A percentile compares a stretch with the other conserved stretches of the same genome.
Conservation (phyloP, 2,113 vertebrate genomes). For the Gadus macrocephalus region DNA sequence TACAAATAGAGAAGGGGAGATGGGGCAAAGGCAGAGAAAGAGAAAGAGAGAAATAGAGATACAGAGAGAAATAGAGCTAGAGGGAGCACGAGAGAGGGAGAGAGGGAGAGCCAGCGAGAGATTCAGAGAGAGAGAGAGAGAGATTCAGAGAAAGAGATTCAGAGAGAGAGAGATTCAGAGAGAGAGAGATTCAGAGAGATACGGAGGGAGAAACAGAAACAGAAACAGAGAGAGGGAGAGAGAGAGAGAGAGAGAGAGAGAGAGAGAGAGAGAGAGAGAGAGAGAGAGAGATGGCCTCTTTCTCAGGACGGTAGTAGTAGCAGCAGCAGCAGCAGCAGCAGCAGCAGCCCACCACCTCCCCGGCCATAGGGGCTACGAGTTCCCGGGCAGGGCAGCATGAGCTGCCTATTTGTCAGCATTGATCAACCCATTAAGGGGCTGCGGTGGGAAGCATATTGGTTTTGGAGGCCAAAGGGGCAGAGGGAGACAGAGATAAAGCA, state of each 20-base stretch:
- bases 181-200: constrained; percentile 43
- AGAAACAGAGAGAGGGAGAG: constrained; percentile 19
- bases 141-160: not conserved
- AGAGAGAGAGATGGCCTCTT: constrained; percentile 51
- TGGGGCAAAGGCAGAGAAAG: constrained; percentile 15
- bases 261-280: constrained; percentile 37
- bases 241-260: constrained; percentile 1
- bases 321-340: too few species aligned
- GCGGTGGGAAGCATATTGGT: constrained; percentile 74
- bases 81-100: constrained; percentile 16
- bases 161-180: constrained; percentile 22
- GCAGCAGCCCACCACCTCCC: too few species aligned
- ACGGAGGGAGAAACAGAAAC: constrained; percentile 34
- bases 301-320: constrained; percentile 49
- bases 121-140: constrained; percentile 12
- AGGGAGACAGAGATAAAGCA: constrained; percentile 67
- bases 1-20: not conserved
- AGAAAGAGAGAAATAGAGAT: constrained; percentile 22
- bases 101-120: constrained; percentile 37
- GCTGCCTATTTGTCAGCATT: constrained; percentile 78
- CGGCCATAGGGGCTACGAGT: constrained; percentile 52
- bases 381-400: constrained; percentile 65
- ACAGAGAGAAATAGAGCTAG: constrained; percentile 18
- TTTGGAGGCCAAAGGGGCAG: constrained; percentile 71
- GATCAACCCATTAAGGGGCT: constrained; percentile 75